Evolutionary conservation across 2,888 invertebrate species (phyloP).

Genomic region (Drosophila conformis): DNA sequence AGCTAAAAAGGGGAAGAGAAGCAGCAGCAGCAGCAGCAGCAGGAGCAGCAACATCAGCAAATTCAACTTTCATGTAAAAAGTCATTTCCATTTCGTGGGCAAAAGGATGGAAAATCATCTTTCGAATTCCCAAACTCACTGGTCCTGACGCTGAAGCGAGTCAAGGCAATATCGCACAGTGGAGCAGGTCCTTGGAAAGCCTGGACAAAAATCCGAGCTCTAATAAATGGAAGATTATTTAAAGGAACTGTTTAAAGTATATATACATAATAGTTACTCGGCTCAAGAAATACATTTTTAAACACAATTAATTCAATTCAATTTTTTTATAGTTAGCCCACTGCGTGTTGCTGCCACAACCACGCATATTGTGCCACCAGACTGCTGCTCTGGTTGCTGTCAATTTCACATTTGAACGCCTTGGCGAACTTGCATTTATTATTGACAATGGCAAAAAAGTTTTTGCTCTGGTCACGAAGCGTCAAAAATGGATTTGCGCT

Average conservation of each 20-base stretch:
- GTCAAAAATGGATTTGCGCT: slow-evolving; percentile 70
- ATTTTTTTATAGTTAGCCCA: background rate
- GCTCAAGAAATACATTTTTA: too few relatives aligned
- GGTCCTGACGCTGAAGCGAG: slow-evolving; percentile 1
- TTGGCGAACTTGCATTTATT: slow-evolving; percentile 69
- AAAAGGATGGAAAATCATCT: slow-evolving; percentile 65
- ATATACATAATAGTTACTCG: background rate
- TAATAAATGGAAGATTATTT: background rate
- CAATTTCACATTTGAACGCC: slow-evolving; percentile 75
- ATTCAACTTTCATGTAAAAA: slow-evolving; percentile 54
- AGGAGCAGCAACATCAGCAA: background rate
- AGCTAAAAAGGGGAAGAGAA: slow-evolving; percentile 9
- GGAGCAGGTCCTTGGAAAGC: background rate
- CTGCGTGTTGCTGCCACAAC: background rate
- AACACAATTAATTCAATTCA: background rate
- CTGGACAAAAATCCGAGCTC: too few relatives aligned
- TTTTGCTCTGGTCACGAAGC: slow-evolving; percentile 57
- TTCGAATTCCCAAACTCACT: slow-evolving; percentile 45
- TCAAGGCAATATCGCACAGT: slow-evolving; percentile 11
- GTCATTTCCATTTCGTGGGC: slow-evolving; percentile 55
- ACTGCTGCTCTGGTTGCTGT: slow-evolving; percentile 50
- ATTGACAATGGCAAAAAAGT: slow-evolving; percentile 76
- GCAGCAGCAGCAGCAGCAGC: background rate
- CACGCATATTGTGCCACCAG: slow-evolving; percentile 37
- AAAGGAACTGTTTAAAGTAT: background rate